Evolutionary conservation across 2,797 vertebrate species (phyloP), one percentile per base, ranked within the genome.

Genomic region (Tenualosa ilisha): DNA sequence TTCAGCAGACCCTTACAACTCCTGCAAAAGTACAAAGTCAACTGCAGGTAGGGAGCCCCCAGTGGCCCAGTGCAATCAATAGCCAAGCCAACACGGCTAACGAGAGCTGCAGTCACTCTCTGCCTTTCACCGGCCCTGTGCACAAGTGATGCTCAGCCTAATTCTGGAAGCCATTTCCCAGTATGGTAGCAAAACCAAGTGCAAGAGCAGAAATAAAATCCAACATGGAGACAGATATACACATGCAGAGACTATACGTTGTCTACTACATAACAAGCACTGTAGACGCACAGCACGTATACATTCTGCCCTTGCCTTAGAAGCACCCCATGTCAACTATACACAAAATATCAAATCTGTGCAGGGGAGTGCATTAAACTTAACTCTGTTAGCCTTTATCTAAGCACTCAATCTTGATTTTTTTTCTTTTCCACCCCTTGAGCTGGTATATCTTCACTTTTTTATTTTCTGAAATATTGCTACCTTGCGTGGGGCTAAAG

Each of bases 1-100:
- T 91, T 96, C 95, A 88, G 89, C 92, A 93, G 88, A 88, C 95
- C 95, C 95, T 96, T 93, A 96, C 96, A 96, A 95, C 94, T 93
- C 92, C 91, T 90, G 90, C 88, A 90, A 90, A 91, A 93, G 92
- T 94, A 96, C 94, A 95, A 95, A 96, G 96, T 96, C 95, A 95
- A 95, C 93, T 90, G 93, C 94, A 96, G 95, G 95, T 96, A 92
- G 92, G 90, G 7, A 92, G 92, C 96, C 94, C 94, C 94, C 46
- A 84, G 93, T 91, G 93, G 93, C 93, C 92, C 46, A 8, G 90
- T 37, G 84, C 94, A 92, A 95, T 95, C 92, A 91, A 94, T 95
- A 91, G 85, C 63, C 72, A 88, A 88, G 92, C 91, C 92, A 90
- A 92, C 92, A 92, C 86, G 31, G 93, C 94, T 95, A 94, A 91